Conservation (phyloP, 2,888 invertebrate species). For the Rhopalosiphum nymphaeae region DNA sequence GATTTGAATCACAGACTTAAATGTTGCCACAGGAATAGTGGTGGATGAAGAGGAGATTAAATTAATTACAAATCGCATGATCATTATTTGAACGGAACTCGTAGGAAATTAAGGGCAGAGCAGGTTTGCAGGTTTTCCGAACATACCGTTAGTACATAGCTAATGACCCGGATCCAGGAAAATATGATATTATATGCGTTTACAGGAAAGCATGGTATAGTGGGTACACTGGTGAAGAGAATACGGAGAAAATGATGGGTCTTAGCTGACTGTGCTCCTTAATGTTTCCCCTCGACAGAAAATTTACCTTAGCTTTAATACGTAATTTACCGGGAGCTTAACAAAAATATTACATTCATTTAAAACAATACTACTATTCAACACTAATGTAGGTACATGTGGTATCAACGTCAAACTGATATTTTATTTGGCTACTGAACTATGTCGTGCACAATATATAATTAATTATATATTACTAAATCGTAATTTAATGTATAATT, state of each 20-base stretch:
- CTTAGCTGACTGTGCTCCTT: background rate
- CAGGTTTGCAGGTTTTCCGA: slow-evolving; percentile 36
- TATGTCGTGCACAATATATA: background rate
- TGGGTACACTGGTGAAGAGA: background rate
- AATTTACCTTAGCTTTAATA: slow-evolving; percentile 10
- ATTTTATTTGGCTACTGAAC: background rate
- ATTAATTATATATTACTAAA: background rate
- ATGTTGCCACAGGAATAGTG: background rate
- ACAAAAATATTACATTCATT: background rate
- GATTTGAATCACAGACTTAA: slow-evolving; percentile 42
- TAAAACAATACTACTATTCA: background rate
- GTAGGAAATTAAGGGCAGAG: slow-evolving; percentile 47
- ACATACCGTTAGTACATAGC: background rate
- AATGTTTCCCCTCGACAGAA: slow-evolving; percentile 23
- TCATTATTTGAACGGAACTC: slow-evolving; percentile 60
- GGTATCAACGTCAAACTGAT: background rate
- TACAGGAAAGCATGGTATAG: background rate
- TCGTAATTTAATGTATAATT: background rate
- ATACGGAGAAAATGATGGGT: background rate
- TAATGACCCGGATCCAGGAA: slow-evolving; percentile 45
- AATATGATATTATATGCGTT: slow-evolving; percentile 55
- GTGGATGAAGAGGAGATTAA: slow-evolving; percentile 27
- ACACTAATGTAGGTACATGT: background rate
- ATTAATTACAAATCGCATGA: slow-evolving; percentile 57
- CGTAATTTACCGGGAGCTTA: background rate